Conservation (phyloP, 2,113 vertebrate genomes). For the Trichomycterus rosablanca region DNA sequence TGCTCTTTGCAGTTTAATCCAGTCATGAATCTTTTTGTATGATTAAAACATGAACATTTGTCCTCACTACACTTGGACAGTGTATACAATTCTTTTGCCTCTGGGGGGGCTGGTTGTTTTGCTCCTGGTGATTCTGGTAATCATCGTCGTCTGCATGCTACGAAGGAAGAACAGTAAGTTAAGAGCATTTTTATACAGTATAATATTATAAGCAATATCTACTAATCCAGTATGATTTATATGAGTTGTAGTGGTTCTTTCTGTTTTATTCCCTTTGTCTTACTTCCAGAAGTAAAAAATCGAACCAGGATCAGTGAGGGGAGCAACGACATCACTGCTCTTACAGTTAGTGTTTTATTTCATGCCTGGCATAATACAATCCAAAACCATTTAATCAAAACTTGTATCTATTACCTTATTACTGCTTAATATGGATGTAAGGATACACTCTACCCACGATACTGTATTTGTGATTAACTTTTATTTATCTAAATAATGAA, state of each 20-base stretch:
- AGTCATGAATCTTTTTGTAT: neutral
- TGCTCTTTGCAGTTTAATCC: neutral
- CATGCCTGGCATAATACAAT: no score
- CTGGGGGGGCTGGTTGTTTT: neutral
- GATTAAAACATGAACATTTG: neutral
- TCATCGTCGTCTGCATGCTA: neutral
- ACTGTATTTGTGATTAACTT: neutral
- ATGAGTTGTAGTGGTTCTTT: no score
- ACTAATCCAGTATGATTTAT: no score
- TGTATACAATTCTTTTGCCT: neutral
- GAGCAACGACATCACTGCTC: neutral
- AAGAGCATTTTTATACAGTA: no score
- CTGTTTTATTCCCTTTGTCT: no score
- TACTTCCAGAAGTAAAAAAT: neutral
- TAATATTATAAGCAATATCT: no score
- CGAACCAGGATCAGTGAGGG: neutral
- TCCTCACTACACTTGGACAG: neutral
- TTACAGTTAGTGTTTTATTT: neutral
- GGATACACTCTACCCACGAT: no score
- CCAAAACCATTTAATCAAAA: no score
- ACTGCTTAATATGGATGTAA: no score
- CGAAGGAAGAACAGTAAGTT: neutral
- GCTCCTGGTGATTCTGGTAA: neutral
- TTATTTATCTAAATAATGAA: no score
- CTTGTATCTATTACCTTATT: no score